Base-by-base conservation (phyloP, 2,797 vertebrate genomes). In the Crocidura indochinensis region DNA sequence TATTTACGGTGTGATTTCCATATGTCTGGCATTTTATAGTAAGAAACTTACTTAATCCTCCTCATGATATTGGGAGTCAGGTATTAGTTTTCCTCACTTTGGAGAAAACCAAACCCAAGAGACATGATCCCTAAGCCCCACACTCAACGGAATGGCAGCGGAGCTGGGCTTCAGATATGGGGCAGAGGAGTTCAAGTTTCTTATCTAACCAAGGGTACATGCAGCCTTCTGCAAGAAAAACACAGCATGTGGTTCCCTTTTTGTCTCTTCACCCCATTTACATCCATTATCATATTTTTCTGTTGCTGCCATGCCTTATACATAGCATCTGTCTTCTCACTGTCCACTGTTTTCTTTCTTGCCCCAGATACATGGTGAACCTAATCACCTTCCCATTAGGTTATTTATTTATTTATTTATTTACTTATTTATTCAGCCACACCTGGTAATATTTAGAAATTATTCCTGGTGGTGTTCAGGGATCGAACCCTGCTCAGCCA, bases 271-370 rank as follows among this genome's bases (percentile, higher is more conserved):
- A 24, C 51, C 8, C 20, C 38, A 60, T 22, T 82, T 68, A 47
- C 44, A 78, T 19, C 84, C 27, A 53, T 49, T 6, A 9, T 15
- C 17, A 60, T 17, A 27, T 2, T 74, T 60, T 84, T 88, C 67
- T 69, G 72, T 67, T 47, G n/a, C 64, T 8, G 8, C 84, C 60
- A 10, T 0, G 2, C 19, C 51, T 44, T 73, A 26, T 0, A 0
- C 20, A 4, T n/a, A 64, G 12, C 2, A 14, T 64, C 14, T 65
- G 26, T 15, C 49, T 77, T 74, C 29, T 10, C 11, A 6, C 24
- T 20, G 44, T 26, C 27, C 69, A 12, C 17, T 24, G 22, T 73
- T 89, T 44, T 93, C 26, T 92, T 88, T 84, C 94, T 88, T 83
- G 29, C 11, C 20, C 29, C 29, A n/a, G 19, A 27, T 46, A 24